These are phyloP conservation scores for Aselliscus stoliczkanus DNA, from an alignment of 2,797 vertebrate genomes.

Conservation along the genomic window DNA sequence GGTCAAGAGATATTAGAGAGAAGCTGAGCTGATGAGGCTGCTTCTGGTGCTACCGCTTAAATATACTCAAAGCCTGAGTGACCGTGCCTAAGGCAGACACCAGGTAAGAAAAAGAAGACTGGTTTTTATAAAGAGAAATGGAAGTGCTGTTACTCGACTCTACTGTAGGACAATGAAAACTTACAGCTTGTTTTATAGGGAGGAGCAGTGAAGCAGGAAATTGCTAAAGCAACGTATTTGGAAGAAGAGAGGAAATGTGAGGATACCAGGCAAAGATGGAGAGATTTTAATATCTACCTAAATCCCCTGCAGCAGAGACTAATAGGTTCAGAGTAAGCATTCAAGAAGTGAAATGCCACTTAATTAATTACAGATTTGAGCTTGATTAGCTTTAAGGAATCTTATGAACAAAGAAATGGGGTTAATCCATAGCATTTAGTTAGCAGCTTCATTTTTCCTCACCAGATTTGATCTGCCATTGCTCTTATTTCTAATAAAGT, in stretches of 20 bases:
- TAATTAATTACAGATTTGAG: constrained; percentile 48
- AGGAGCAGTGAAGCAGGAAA: constrained; percentile 81
- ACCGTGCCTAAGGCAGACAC: constrained; percentile 18
- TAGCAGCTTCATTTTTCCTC: constrained; percentile 15
- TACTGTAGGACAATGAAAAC: constrained; percentile 71
- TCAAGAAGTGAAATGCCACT: constrained; percentile 53
- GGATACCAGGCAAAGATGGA: constrained; percentile 29
- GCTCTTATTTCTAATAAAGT: background rate
- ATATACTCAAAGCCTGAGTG: constrained; percentile 35
- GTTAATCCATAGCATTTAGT: constrained; percentile 6
- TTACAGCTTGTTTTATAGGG: constrained; percentile 77
- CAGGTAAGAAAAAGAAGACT: constrained; percentile 65
- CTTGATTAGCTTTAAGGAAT: constrained; percentile 27
- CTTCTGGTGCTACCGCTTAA: constrained; percentile 38
- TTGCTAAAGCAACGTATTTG: constrained; percentile 76
- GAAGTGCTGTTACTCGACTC: constrained; percentile 74
- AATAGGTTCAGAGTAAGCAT: constrained; percentile 19
- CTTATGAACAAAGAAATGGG: background rate
- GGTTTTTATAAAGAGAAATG: constrained; percentile 77
- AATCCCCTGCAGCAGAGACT: constrained; percentile 59
- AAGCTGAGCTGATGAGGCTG: background rate
- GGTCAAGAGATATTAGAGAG: background rate
- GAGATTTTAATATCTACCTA: constrained; percentile 49
- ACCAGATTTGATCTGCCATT: background rate
- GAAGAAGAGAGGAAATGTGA: constrained; percentile 67